Conservation (phyloP, 2,113 vertebrate genomes). For the Sphaerodactylus townsendi region DNA sequence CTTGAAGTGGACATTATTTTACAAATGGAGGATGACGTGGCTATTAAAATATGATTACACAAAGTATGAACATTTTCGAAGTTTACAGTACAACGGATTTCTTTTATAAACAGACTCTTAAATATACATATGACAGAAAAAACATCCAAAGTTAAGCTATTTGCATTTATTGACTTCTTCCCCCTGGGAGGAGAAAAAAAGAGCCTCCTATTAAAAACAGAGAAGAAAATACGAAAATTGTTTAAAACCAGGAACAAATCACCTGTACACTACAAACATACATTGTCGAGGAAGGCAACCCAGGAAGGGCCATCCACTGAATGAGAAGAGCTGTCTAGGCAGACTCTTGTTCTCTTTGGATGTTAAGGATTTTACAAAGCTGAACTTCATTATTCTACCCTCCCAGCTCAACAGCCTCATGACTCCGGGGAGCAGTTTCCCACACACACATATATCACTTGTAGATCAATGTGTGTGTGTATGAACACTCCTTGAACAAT, state of each 20-base stretch:
- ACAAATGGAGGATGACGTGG: slow-evolving; percentile 77
- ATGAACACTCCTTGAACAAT: too few species aligned
- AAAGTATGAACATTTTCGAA: slow-evolving; percentile 77
- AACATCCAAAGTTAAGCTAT: slow-evolving; percentile 78
- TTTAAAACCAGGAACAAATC: slow-evolving; percentile 72
- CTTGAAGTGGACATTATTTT: slow-evolving; percentile 79
- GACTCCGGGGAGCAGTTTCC: neutral
- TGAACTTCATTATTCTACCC: rapidly evolving
- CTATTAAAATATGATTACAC: slow-evolving; percentile 83
- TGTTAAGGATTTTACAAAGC: neutral
- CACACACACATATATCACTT: neutral
- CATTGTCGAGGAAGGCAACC: slow-evolving; percentile 61
- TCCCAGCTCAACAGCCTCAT: neutral
- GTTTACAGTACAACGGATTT: slow-evolving; percentile 77
- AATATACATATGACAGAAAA: slow-evolving; percentile 79
- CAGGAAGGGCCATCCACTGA: slow-evolving; percentile 36
- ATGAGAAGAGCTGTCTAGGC: neutral
- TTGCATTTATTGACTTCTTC: slow-evolving; percentile 72
- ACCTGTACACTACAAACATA: slow-evolving; percentile 71
- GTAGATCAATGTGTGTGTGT: neutral
- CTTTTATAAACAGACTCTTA: slow-evolving; percentile 81
- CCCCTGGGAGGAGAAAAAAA: slow-evolving; percentile 49
- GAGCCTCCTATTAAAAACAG: slow-evolving; percentile 70
- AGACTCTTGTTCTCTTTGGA: neutral
- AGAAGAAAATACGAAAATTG: slow-evolving; percentile 70